Conservation (phyloP, 2,888 invertebrate species). For the Agrotis puta region DNA sequence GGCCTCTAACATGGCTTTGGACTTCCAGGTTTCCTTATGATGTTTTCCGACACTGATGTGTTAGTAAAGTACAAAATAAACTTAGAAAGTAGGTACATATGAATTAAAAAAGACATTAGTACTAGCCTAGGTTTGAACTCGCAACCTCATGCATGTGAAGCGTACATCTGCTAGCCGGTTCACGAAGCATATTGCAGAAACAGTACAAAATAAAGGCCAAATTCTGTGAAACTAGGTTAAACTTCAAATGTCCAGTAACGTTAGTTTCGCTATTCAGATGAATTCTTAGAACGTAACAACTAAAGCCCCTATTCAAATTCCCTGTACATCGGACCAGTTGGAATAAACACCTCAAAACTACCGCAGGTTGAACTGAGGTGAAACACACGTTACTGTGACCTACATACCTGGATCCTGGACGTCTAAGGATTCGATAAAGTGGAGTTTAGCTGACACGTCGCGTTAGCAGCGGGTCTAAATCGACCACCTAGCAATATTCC, state of each 20-base stretch:
- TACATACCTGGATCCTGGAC: slow-evolving; percentile 1
- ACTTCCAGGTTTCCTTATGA: no score
- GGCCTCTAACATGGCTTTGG: no score
- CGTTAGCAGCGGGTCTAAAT: slow-evolving; percentile 2
- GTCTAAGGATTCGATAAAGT: slow-evolving; percentile 34
- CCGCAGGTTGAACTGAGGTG: neutral
- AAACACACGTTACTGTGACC: slow-evolving; percentile 28
- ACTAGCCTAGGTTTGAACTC: no score
- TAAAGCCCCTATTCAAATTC: slow-evolving; percentile 28
- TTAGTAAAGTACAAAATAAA: no score
- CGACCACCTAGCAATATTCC: no score
- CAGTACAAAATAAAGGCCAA: slow-evolving; percentile 8
- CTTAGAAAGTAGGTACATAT: no score
- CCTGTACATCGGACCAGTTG: slow-evolving; percentile 11
- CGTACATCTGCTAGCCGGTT: no score
- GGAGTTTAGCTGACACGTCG: slow-evolving; percentile 44
- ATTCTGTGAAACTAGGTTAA: slow-evolving; percentile 20
- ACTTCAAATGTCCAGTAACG: slow-evolving; percentile 19
- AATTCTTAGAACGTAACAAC: slow-evolving; percentile 28
- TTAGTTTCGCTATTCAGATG: slow-evolving; percentile 3
- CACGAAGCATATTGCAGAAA: neutral
- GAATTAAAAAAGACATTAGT: no score
- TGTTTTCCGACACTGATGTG: no score
- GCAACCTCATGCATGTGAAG: no score
- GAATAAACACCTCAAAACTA: slow-evolving; percentile 4